Conservation (phyloP, 2,888 invertebrate species). For the Xylophagus ater region DNA sequence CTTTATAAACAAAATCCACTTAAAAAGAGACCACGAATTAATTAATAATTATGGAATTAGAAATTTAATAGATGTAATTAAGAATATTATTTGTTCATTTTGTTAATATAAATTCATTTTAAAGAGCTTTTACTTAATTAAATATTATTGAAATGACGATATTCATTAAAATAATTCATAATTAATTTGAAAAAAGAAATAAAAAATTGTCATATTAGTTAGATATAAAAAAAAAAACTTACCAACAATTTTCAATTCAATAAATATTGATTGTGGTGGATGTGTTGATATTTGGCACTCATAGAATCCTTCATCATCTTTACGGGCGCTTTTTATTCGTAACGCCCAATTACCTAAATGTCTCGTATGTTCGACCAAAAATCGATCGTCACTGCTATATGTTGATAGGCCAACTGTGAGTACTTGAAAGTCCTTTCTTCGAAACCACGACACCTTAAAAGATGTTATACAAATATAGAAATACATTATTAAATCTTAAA, state of each 20-base stretch:
- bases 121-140: too few species aligned
- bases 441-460: constrained; percentile 44
- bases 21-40: too few species aligned
- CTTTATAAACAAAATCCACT: too few species aligned
- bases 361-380: constrained; percentile 43
- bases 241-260: constrained; percentile 47
- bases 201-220: too few species aligned
- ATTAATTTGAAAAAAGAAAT: neutral
- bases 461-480: constrained; percentile 7
- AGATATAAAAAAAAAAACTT: too few species aligned
- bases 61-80: too few species aligned
- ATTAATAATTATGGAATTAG: too few species aligned
- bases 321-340: constrained; percentile 18
- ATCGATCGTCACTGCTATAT: constrained; percentile 46
- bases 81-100: too few species aligned
- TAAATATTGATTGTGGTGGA: constrained; percentile 45
- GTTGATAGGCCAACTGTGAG: constrained; percentile 45
- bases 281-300: constrained; percentile 49
- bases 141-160: too few species aligned
- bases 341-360: constrained; percentile 42
- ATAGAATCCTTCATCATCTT: constrained; percentile 32
- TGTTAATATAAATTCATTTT: too few species aligned
- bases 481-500: too few species aligned
- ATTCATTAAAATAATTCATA: too few species aligned
- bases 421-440: constrained; percentile 46